Base-by-base conservation (phyloP, 2,888 invertebrate species). In the Caenorhabditis imperialis region DNA sequence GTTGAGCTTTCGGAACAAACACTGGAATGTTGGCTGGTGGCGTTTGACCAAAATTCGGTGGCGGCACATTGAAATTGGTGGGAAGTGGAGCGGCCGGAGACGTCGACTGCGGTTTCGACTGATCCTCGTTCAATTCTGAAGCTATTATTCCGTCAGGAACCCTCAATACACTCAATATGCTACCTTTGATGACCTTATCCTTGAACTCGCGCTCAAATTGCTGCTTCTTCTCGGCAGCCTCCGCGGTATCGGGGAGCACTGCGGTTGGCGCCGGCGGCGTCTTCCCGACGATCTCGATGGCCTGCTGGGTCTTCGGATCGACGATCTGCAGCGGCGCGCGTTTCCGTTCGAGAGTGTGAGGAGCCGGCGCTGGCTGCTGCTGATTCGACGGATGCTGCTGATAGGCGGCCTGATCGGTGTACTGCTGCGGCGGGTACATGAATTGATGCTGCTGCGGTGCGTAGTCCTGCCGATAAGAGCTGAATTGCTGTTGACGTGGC, bases 241-340 rank as follows among this genome's bases (percentile, higher is more conserved):
- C 58, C 3, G 44, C 45, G 8, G 45, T 47, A 12, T 45, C 3
- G 14, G 47, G 38, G 20, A 16, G 55, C 12, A 18, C 51, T 4
- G 57, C 40, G 20, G 33, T 30, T 2, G 27, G 35, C 23, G 55
- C 30, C 18, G 48, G 2, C 25, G 47, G 16, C 27, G 45, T 18
- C 48, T 44, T 23, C 53, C 53, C 18, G n/a, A n/a, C n/a, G 23
- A 55, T 55, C 45, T 62, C 63, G 20, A 75, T 53, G 0, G 35
- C 27, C 20, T 69, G 53, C 7, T 69, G 47, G 5, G 78, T 74
- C 7, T 40, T 48, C 5, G 78, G 78, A 63, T 79, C 74, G 4
- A 62, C 58, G 25, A 79, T 76, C 12, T 30, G 10, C 12, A 79
- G 48, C 14, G 61, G 25, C 22, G 51, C 69, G 35, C 60, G 30